A percentile compares a stretch with the other conserved stretches of the same genome.
Conservation (phyloP, 2,797 vertebrate genomes). For the Typhlichthys subterraneus region DNA sequence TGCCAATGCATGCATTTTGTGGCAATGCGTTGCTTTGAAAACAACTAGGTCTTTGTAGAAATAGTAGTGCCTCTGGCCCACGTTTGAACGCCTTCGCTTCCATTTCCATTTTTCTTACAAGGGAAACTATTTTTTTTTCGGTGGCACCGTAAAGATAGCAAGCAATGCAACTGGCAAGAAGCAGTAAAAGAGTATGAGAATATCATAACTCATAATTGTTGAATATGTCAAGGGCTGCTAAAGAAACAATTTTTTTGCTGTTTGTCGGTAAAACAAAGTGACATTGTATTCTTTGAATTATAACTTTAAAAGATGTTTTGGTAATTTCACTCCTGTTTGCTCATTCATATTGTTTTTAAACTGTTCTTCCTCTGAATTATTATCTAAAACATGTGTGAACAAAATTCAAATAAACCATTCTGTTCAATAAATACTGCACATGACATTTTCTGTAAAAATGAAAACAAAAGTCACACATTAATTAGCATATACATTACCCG, state of each 20-base stretch:
- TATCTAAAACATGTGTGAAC: constrained; percentile 66
- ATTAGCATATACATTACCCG: constrained; percentile 75
- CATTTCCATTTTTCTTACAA: constrained; percentile 12
- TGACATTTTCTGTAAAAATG: constrained; percentile 64
- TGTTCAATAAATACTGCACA: constrained; percentile 64
- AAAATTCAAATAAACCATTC: constrained; percentile 55
- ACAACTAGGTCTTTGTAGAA: constrained; percentile 63
- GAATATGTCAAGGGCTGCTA: not conserved
- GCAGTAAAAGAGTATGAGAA: too few relatives aligned
- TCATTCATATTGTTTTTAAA: constrained; percentile 65
- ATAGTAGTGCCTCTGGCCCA: constrained; percentile 29
- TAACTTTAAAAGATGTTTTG: constrained; percentile 6
- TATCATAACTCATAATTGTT: not conserved
- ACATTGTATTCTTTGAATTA: constrained; percentile 41
- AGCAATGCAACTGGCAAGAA: not conserved
- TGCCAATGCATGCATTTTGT: constrained; percentile 28
- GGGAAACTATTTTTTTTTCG: constrained; percentile 3
- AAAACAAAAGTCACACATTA: constrained; percentile 69
- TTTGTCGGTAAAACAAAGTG: constrained; percentile 21
- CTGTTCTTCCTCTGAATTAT: constrained; percentile 47
- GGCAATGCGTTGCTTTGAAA: constrained; percentile 36
- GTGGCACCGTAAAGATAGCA: not conserved
- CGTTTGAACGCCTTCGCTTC: constrained; percentile 12
- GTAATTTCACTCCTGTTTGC: constrained; percentile 47
- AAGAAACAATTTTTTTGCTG: not conserved